phyloP scores from a whole-genome alignment of 2,888 invertebrate genomes.

The Clusia tigrina region DNA sequence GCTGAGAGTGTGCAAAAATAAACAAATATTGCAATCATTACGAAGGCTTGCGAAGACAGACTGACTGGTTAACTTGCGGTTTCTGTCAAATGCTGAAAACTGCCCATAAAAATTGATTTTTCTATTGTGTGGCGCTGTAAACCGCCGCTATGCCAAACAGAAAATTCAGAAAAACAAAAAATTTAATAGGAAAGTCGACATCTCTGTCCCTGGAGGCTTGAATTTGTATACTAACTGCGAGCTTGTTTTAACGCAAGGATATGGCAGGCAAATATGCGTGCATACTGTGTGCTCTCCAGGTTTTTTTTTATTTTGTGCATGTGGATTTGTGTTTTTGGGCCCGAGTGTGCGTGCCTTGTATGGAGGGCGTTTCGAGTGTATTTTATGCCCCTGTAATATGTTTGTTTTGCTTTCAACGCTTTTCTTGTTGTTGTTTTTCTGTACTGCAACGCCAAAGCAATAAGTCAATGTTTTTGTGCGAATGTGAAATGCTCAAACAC shows the following conservation, averaged over 20 bases:
- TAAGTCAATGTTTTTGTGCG: slow-evolving; percentile 34
- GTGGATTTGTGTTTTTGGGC: too few species aligned
- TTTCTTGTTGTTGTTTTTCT: slow-evolving; percentile 25
- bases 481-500: slow-evolving; percentile 19
- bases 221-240: too few species aligned
- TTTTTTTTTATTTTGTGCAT: too few species aligned
- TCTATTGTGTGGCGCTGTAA: slow-evolving; percentile 3
- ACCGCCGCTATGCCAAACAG: too few species aligned
- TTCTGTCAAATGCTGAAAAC: slow-evolving; percentile 32
- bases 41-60: too few species aligned
- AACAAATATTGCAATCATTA: too few species aligned
- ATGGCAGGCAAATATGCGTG: slow-evolving; percentile 13
- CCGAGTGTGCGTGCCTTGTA: slow-evolving; percentile 23
- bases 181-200: too few species aligned
- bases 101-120: slow-evolving; percentile 31
- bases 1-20: too few species aligned
- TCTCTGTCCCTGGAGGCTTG: too few species aligned
- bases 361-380: slow-evolving; percentile 6
- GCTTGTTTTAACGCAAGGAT: neutral
- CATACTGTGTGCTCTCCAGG: too few species aligned
- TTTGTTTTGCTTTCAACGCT: slow-evolving; percentile 32
- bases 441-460: slow-evolving; percentile 35
- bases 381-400: slow-evolving; percentile 33
- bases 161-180: too few species aligned
- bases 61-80: neutral